Conservation (phyloP, 2,797 vertebrate genomes). For the Neosilurus hyrtlii region DNA sequence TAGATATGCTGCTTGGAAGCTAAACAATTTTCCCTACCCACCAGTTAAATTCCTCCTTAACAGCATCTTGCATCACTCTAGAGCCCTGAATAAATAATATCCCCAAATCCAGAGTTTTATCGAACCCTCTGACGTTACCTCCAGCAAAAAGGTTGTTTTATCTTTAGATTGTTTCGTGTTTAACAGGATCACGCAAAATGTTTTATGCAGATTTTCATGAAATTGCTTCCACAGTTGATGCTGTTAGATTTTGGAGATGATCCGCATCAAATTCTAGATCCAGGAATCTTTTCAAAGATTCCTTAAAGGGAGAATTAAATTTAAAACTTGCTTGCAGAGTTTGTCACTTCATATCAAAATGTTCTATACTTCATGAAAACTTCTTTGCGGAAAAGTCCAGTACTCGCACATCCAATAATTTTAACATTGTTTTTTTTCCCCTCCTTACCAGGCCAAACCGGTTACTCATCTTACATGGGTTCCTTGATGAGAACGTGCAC, state of each 20-base stretch:
- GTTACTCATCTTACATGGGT: slow-evolving; percentile 94
- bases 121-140: neutral
- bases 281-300: too few species aligned
- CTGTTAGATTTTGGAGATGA: too few species aligned
- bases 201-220: too few species aligned
- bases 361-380: too few species aligned
- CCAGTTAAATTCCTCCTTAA: neutral
- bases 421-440: neutral
- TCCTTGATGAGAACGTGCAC: slow-evolving; percentile 98
- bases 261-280: too few species aligned
- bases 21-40: neutral
- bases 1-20: neutral
- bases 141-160: too few species aligned
- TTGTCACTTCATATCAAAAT: too few species aligned
- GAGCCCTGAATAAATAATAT: neutral
- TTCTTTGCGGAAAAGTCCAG: neutral
- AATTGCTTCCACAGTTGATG: too few species aligned
- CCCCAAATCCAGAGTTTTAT: neutral
- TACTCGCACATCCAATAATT: neutral
- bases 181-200: too few species aligned
- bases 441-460: slow-evolving; percentile 85
- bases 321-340: too few species aligned
- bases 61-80: neutral
- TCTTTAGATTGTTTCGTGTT: too few species aligned
- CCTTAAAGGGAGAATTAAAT: too few species aligned